These are phyloP conservation scores for Eolophus roseicapilla DNA, from an alignment of 2,113 vertebrate genomes.

Conservation along the genomic window DNA sequence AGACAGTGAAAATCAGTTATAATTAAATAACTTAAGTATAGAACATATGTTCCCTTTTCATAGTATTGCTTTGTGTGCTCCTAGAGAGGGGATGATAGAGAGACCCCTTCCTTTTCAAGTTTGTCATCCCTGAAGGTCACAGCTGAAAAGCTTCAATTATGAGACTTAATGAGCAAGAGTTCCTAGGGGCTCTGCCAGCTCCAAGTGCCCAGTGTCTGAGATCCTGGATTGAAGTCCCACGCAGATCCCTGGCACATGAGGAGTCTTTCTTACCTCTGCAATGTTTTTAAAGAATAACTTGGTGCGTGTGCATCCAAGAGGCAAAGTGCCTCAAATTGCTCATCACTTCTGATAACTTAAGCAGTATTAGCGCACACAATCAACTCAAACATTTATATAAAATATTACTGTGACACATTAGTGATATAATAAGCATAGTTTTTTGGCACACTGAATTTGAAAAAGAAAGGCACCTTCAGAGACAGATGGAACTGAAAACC, in stretches of 20 bases:
- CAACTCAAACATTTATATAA: background rate
- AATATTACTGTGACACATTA: background rate
- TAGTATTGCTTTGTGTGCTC: background rate
- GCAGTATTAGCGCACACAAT: background rate
- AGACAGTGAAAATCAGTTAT: background rate
- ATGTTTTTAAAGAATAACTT: background rate
- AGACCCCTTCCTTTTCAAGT: background rate
- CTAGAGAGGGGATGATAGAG: background rate
- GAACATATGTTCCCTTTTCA: background rate
- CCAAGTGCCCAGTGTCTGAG: background rate
- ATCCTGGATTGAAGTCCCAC: background rate
- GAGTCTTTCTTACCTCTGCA: background rate
- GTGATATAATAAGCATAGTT: background rate
- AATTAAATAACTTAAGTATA: background rate
- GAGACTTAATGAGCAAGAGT: background rate
- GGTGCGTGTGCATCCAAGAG: rapidly evolving
- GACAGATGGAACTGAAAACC: background rate
- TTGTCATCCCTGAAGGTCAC: background rate
- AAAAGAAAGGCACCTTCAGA: background rate
- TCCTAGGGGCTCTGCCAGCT: background rate
- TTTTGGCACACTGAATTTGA: background rate
- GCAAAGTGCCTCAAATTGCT: background rate
- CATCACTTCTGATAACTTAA: background rate
- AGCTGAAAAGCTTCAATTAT: background rate
- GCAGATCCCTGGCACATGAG: background rate